phyloP scores from a whole-genome alignment of 2,113 vertebrate species.

The Maccullochella peelii region DNA sequence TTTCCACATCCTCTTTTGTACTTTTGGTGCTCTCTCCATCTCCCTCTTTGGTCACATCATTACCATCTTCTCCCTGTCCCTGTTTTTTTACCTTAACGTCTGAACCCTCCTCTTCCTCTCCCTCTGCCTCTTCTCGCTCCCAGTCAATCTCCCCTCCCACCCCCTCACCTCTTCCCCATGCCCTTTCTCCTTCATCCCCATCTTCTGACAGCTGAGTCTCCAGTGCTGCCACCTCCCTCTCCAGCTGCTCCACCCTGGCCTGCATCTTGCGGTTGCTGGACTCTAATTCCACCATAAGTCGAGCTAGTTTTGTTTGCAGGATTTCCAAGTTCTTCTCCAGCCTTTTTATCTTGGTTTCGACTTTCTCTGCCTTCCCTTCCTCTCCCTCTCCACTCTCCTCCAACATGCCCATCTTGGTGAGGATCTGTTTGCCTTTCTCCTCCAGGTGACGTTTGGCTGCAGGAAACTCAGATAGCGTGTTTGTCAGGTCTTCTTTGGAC shows the following conservation, averaged over 20 bases:
- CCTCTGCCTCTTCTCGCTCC: constrained; percentile 71
- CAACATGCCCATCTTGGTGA: constrained; percentile 90
- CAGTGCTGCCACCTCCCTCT: constrained; percentile 80
- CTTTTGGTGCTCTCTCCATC: constrained; percentile 68
- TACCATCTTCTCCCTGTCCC: constrained; percentile 36
- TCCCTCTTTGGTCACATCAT: constrained; percentile 64
- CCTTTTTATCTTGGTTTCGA: constrained; percentile 72
- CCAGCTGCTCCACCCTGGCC: constrained; percentile 85
- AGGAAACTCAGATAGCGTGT: constrained; percentile 91
- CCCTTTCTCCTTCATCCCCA: not conserved
- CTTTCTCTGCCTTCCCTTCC: constrained; percentile 70
- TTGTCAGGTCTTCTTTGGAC: constrained; percentile 91
- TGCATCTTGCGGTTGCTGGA: constrained; percentile 85
- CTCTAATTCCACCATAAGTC: constrained; percentile 91
- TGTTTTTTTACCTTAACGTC: constrained; percentile 21
- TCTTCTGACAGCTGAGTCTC: constrained; percentile 33
- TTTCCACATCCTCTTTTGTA: constrained; percentile 56
- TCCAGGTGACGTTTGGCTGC: constrained; percentile 88
- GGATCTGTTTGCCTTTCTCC: constrained; percentile 92
- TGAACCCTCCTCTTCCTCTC: constrained; percentile 63
- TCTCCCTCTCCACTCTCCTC: constrained; percentile 77
- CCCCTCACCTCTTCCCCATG: constrained; percentile 41
- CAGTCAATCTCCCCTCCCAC: constrained; percentile 55
- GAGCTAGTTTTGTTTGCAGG: constrained; percentile 89
- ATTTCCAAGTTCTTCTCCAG: constrained; percentile 85